These are phyloP conservation scores for Adela reaumurella DNA, from an alignment of 2,888 invertebrate species.

Conservation along the genomic window DNA sequence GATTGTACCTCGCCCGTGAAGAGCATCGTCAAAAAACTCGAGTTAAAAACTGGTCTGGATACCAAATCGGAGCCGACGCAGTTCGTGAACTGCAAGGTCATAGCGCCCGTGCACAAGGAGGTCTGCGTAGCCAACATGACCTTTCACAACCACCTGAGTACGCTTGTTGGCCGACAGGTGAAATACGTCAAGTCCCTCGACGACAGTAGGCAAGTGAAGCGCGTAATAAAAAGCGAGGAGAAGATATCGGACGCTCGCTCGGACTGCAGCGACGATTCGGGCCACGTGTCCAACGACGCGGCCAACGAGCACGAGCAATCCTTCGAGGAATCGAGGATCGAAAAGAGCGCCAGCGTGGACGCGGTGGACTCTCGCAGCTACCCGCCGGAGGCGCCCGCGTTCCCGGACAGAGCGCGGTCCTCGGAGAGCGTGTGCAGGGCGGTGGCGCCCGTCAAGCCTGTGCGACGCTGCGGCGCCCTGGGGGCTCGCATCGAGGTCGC, in stretches of 20 bases:
- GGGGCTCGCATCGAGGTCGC: constrained; percentile 48
- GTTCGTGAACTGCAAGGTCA: constrained; percentile 44
- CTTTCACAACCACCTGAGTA: constrained; percentile 49
- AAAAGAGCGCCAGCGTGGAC: constrained; percentile 18
- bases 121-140: constrained; percentile 46
- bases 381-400: constrained; percentile 26
- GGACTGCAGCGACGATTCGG: constrained; percentile 77
- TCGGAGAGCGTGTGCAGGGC: constrained; percentile 20
- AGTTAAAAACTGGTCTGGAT: constrained; percentile 44
- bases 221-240: constrained; percentile 37
- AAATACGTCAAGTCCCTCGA: constrained; percentile 40
- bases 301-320: constrained; percentile 64
- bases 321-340: constrained; percentile 20
- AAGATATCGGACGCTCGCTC: constrained; percentile 60
- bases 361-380: constrained; percentile 31
- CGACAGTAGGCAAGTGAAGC: constrained; percentile 38
- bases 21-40: constrained; percentile 47
- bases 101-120: constrained; percentile 46
- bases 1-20: constrained; percentile 46
- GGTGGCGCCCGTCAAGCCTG: constrained; percentile 46
- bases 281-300: constrained; percentile 78
- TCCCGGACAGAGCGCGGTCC: constrained; percentile 35
- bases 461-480: constrained; percentile 27
- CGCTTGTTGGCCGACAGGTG: constrained; percentile 49
- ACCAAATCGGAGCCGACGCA: constrained; percentile 33